These are phyloP conservation scores for Aphrophora alni DNA, from an alignment of 2,888 invertebrate species.

Conservation along the genomic window DNA sequence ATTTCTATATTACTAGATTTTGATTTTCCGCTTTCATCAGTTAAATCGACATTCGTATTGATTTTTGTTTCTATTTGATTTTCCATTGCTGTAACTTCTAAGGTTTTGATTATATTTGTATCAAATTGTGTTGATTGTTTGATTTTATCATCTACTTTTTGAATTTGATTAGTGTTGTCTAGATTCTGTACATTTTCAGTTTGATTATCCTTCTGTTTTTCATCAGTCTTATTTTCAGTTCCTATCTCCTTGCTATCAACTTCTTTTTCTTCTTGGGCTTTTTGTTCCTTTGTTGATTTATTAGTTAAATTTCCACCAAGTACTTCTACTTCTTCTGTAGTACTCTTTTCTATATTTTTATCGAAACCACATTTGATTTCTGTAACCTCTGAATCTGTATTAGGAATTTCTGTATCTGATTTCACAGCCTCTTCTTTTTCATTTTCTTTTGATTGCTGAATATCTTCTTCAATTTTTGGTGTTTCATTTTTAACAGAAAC, in stretches of 20 bases:
- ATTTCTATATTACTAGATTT: background rate
- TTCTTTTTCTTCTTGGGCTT: conserved; percentile 28
- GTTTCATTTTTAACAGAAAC: background rate
- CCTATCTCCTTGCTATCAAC: conserved; percentile 25
- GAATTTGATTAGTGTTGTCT: background rate
- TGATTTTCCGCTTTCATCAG: background rate
- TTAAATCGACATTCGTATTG: background rate
- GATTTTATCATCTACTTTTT: background rate
- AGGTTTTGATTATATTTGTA: background rate
- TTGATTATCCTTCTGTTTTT: background rate
- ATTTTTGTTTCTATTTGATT: background rate
- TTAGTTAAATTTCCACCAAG: background rate
- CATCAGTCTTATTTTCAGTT: background rate
- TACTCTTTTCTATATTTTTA: background rate
- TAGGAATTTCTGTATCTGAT: too few relatives aligned
- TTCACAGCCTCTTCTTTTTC: background rate
- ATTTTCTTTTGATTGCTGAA: background rate
- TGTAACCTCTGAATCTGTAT: too few relatives aligned
- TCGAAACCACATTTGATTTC: too few relatives aligned
- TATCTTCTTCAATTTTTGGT: background rate
- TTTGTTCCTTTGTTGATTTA: conserved; percentile 21
- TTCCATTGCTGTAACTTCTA: background rate
- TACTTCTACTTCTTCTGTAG: background rate
- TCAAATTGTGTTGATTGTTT: background rate
- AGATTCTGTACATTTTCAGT: background rate